Conservation (phyloP, 2,797 vertebrate genomes). For the Pseudopleuronectes americanus region DNA sequence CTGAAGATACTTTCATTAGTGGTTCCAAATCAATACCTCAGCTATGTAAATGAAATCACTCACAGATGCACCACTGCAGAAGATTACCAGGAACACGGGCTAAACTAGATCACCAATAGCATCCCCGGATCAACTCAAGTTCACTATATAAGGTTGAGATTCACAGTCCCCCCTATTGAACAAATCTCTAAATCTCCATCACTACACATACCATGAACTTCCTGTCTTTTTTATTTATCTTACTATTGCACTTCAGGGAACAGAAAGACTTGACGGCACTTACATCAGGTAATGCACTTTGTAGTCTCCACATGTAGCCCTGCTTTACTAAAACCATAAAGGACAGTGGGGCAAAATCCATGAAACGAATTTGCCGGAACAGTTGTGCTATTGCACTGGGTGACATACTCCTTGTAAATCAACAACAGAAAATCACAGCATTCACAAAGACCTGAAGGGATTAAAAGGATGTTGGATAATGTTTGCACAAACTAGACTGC, state of each 20-base stretch:
- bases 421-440: neutral
- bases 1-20: constrained; percentile 47
- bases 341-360: neutral
- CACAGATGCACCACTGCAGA: neutral
- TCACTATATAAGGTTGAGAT: constrained; percentile 42
- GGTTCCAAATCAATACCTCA: constrained; percentile 7
- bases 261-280: constrained; percentile 12
- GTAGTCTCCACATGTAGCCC: neutral
- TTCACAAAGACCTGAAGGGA: no score
- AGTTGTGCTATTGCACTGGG: neutral
- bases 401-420: neutral
- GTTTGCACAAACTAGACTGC: no score
- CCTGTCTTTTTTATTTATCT: constrained; percentile 31
- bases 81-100: constrained; percentile 31
- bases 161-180: constrained; percentile 41
- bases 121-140: constrained; percentile 26
- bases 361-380: neutral
- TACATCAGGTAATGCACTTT: constrained; percentile 17
- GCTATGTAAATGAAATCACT: constrained; percentile 40
- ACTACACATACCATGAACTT: neutral
- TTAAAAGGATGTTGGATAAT: no score
- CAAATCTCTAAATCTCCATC: constrained; percentile 42
- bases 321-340: constrained; percentile 13
- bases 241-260: constrained; percentile 6
- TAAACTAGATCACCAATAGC: constrained; percentile 34